These are phyloP conservation scores for Lagopus leucura DNA, from an alignment of 2,113 vertebrate genomes.

Conservation along the genomic window DNA sequence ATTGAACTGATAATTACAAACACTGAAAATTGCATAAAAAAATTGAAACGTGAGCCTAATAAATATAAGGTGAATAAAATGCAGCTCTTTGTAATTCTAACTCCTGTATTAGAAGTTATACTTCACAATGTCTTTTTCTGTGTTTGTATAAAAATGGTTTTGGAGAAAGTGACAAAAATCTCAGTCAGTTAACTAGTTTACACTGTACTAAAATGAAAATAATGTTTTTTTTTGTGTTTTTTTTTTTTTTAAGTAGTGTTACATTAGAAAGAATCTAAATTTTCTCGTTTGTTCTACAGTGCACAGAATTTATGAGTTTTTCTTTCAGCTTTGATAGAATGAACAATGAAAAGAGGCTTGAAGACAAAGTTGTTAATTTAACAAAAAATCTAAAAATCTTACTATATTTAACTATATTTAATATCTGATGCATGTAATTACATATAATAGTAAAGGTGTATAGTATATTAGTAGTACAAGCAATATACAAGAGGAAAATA, in stretches of 20 bases:
- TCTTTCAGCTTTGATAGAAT: not conserved
- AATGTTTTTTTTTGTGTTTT: not conserved
- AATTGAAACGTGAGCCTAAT: rapidly evolving
- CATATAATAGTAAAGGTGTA: not conserved
- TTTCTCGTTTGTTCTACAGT: not conserved
- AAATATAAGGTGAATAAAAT: not conserved
- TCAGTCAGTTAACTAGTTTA: not conserved
- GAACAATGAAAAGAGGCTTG: not conserved
- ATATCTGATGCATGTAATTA: not conserved
- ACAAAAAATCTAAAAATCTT: not conserved
- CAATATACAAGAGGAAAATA: too few relatives aligned
- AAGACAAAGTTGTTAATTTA: not conserved
- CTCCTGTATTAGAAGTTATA: not conserved
- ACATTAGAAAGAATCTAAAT: not conserved
- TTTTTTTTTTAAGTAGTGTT: not conserved
- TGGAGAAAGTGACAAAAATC: not conserved
- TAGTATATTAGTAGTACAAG: too few relatives aligned
- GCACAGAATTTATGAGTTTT: not conserved
- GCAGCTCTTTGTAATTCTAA: not conserved
- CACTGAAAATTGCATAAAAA: not conserved
- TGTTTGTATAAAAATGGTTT: not conserved
- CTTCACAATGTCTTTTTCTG: not conserved
- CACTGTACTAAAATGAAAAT: not conserved
- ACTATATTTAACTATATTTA: not conserved
- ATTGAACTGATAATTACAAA: not conserved